Evolutionary conservation across 2,888 invertebrate genomes (phyloP).

Genomic region (Cremastinae sp.): DNA sequence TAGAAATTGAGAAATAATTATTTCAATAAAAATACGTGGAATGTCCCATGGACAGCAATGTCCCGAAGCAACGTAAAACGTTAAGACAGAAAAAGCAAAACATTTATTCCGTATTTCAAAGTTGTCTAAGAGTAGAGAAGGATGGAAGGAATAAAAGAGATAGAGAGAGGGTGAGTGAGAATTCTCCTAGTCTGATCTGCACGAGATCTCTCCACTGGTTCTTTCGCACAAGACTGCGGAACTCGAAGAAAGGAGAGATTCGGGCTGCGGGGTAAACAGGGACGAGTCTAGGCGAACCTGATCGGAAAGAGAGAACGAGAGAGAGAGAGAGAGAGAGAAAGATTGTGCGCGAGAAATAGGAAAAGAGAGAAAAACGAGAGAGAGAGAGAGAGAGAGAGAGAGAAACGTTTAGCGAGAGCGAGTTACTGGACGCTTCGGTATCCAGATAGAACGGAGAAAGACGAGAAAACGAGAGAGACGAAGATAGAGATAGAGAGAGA

Average conservation of each 20-base stretch:
- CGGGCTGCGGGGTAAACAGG: neutral
- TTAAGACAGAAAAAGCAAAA: too few species aligned
- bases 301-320: constrained; percentile 41
- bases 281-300: neutral
- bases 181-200: constrained; percentile 17
- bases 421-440: too few species aligned
- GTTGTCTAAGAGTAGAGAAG: neutral
- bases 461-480: neutral
- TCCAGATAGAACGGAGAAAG: neutral
- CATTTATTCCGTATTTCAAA: too few species aligned
- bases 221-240: constrained; percentile 34
- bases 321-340: constrained; percentile 26
- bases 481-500: constrained; percentile 21
- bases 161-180: constrained; percentile 7
- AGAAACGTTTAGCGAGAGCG: neutral
- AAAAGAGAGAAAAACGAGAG: neutral
- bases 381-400: constrained; percentile 16
- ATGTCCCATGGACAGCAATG: too few species aligned
- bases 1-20: too few species aligned
- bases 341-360: too few species aligned
- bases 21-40: too few species aligned
- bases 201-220: constrained; percentile 31
- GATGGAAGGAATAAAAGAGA: constrained; percentile 12
- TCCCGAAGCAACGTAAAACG: neutral
- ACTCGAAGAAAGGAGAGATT: constrained; percentile 38